Base-by-base conservation (phyloP, 2,113 vertebrate genomes). In the Galeopterus variegatus region DNA sequence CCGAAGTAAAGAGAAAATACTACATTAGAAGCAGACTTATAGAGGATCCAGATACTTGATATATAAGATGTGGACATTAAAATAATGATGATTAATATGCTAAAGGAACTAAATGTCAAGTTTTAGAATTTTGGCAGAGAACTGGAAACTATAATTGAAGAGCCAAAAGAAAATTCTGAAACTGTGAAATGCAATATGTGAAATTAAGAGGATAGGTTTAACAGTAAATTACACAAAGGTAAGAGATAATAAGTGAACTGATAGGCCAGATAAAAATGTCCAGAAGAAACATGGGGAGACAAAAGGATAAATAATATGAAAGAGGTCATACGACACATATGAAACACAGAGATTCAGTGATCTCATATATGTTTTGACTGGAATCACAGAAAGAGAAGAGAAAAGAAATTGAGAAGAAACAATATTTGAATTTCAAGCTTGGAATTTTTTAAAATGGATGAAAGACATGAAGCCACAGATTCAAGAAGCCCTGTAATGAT, bases 1-100 rank as follows among this genome's bases (percentile, higher is more conserved):
- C 26, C 94, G n/a, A 87, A 81, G 73, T 94, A 87, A 95, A 89
- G 41, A 69, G 41, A 96, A 87, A 82, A 76, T 8, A 41, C 64
- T 79, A 8, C 11, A 62, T 11, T 41, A 75, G 28, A 85, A 62
- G 24, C 19, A 94, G 54, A 67, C 14, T 28, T 2, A 64, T 4
- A 9, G 28, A 88, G 10, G 50, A 73, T 60, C 60, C 41, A 81
- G 17, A 88, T 89, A 50, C 52, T 69, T 5, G 52, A 58, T 52
- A 28, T 77, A 36, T 10, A 36, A 64, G 24, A 70, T 65, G 41
- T 50, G n/a, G n/a, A 79, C 17, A 87, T 92, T 48, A 90, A 60
- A 88, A 45, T 93, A 92, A 81, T 73, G 36, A 56, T 48, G 33
- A 62, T 70, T 90, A 82, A 77, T 83, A 50, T 75, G 60, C 33